Conservation (phyloP, 2,797 vertebrate genomes). For the Hemibagrus guttatus region DNA sequence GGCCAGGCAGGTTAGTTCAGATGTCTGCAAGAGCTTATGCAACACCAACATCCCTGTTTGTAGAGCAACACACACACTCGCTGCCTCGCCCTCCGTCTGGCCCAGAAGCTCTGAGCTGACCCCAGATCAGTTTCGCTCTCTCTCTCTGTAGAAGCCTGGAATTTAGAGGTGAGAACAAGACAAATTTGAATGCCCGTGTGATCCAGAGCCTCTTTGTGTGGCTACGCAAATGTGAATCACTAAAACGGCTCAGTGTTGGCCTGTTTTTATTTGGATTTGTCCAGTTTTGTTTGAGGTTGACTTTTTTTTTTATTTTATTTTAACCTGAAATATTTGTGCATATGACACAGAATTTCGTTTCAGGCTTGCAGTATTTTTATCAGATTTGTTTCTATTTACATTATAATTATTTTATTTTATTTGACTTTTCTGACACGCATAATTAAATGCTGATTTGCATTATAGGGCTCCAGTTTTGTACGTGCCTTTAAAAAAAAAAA, state of each 20-base stretch:
- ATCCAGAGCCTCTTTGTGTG: background rate
- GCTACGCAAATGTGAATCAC: slow-evolving; percentile 1
- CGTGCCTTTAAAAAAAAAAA: too few relatives aligned
- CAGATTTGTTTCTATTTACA: background rate
- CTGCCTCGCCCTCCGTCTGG: slow-evolving; percentile 16
- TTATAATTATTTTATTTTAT: too few relatives aligned
- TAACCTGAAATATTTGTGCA: background rate
- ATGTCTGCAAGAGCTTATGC: slow-evolving; percentile 40
- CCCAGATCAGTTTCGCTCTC: slow-evolving; percentile 29
- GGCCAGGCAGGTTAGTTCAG: slow-evolving; percentile 65
- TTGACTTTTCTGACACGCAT: background rate
- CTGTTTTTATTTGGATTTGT: background rate
- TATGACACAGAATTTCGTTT: too few relatives aligned
- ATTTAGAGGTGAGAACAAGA: background rate
- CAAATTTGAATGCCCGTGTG: background rate
- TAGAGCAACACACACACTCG: background rate
- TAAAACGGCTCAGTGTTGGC: background rate
- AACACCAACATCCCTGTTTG: slow-evolving; percentile 42
- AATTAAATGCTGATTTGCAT: background rate
- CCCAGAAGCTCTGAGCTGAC: slow-evolving; percentile 7
- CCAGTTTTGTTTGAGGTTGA: background rate
- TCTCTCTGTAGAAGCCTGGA: background rate
- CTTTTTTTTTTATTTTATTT: background rate
- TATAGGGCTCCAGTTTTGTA: background rate
- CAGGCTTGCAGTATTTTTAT: background rate